Evolutionary conservation across 2,888 invertebrate genomes (phyloP).

Genomic region (Cantharis nigra): DNA sequence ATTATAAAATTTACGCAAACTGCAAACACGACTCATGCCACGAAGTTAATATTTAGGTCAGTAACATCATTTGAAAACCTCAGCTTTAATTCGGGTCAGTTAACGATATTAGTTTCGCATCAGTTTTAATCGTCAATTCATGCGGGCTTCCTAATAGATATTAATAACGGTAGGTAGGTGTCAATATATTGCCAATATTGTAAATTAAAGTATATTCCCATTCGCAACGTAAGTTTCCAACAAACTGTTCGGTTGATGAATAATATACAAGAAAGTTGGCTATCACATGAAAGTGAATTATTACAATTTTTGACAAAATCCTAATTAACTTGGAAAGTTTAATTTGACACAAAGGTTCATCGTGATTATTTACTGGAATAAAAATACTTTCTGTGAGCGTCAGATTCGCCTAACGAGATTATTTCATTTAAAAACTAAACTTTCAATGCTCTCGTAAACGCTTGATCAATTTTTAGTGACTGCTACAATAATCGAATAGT

Average conservation of each 20-base stretch:
- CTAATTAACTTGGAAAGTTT: background rate
- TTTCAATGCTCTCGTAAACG: background rate
- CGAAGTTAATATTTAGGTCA: background rate
- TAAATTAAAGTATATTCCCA: background rate
- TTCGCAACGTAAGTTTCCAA: background rate
- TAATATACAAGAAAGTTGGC: background rate
- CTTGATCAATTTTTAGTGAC: background rate
- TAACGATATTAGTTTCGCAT: constrained; percentile 7
- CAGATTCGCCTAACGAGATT: background rate
- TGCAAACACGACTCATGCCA: background rate
- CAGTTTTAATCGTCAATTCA: constrained; percentile 12
- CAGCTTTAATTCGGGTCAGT: constrained; percentile 11
- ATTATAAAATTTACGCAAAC: background rate
- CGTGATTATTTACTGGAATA: background rate
- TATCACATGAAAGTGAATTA: background rate
- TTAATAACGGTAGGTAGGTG: constrained; percentile 13
- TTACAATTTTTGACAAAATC: background rate
- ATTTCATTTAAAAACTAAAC: background rate
- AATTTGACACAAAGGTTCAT: background rate
- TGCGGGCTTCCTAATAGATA: constrained; percentile 14
- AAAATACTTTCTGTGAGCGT: background rate
- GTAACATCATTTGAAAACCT: background rate
- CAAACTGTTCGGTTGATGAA: background rate
- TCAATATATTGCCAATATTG: constrained; percentile 8
- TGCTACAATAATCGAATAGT: background rate